A percentile compares a stretch with the other conserved stretches of the same genome.
These are phyloP conservation scores for Drosophila fungiperda DNA, from an alignment of 2,888 invertebrate species.

Conservation along the genomic window DNA sequence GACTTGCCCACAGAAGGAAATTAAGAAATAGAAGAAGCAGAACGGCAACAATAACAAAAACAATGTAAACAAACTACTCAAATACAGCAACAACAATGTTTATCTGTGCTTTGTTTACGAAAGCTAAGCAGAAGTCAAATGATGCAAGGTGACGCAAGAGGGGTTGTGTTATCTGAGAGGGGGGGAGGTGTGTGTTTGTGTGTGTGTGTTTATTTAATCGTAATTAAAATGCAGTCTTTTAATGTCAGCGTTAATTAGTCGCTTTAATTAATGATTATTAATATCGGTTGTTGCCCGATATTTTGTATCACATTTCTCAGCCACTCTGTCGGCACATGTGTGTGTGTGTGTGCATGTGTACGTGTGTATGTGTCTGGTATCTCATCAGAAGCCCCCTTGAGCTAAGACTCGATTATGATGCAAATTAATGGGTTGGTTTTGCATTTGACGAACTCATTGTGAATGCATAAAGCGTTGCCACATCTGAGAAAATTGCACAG, in stretches of 20 bases:
- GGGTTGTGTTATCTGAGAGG: background rate
- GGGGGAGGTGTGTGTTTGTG: background rate
- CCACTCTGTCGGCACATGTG: background rate
- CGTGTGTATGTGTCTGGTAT: background rate
- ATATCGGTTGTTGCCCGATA: slow-evolving; percentile 72
- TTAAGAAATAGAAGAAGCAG: background rate
- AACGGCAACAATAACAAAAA: slow-evolving; percentile 18
- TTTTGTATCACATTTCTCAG: slow-evolving; percentile 51
- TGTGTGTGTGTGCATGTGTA: background rate
- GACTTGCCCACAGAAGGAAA: background rate
- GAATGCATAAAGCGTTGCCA: slow-evolving; percentile 65
- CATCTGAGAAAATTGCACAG: slow-evolving; percentile 28
- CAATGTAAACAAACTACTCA: slow-evolving; percentile 4
- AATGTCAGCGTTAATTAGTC: slow-evolving; percentile 80
- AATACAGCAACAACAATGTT: slow-evolving; percentile 3
- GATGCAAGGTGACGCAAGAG: background rate
- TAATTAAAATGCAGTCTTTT: slow-evolving; percentile 76
- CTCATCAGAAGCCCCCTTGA: background rate
- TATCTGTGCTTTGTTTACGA: slow-evolving; percentile 5
- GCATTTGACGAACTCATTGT: slow-evolving; percentile 78
- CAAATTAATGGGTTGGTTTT: slow-evolving; percentile 73
- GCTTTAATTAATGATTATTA: slow-evolving; percentile 80
- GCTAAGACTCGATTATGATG: slow-evolving; percentile 70
- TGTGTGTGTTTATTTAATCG: slow-evolving; percentile 29
- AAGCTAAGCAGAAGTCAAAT: slow-evolving; percentile 10